Evolutionary conservation across 1,140 invertebrate genomes (phyloP).

Genomic region (Coenobita brevimanus): DNA sequence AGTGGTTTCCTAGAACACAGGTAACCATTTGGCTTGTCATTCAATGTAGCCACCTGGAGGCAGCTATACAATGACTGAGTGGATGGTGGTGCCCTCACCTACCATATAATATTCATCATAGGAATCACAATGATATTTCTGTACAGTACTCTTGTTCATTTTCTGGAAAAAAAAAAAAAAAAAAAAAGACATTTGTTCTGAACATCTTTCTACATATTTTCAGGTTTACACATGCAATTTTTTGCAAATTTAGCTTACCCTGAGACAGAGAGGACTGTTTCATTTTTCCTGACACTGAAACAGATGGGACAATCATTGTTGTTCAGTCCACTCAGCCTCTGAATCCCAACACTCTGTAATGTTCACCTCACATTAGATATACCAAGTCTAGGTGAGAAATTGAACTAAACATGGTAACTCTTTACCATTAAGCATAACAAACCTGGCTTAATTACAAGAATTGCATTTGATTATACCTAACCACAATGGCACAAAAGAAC

Average conservation of each 20-base stretch:
- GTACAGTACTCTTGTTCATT: background rate
- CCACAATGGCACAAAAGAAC: no score
- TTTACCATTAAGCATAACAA: background rate
- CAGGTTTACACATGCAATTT: no score
- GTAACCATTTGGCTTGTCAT: no score
- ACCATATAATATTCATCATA: background rate
- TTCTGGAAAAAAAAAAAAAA: background rate
- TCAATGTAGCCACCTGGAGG: no score
- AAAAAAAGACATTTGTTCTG: background rate
- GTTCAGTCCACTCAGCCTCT: slow-evolving; percentile 14
- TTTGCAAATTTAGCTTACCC: no score
- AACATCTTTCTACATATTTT: background rate
- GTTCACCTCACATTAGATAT: background rate
- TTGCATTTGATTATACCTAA: no score
- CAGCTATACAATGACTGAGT: no score
- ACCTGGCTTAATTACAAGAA: no score
- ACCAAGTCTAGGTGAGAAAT: background rate
- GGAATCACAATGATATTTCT: background rate
- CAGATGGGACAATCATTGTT: slow-evolving; percentile 42
- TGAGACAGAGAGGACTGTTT: slow-evolving; percentile 48
- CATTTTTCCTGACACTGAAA: slow-evolving; percentile 42
- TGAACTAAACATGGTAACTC: background rate
- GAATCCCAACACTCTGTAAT: slow-evolving; percentile 18
- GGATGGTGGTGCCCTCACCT: no score
- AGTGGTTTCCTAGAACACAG: no score